Percentiles rank a stretch among this genome's conserved stretches.
phyloP scores from a whole-genome alignment of 2,113 vertebrate species.

The Erpornis zantholeuca region DNA sequence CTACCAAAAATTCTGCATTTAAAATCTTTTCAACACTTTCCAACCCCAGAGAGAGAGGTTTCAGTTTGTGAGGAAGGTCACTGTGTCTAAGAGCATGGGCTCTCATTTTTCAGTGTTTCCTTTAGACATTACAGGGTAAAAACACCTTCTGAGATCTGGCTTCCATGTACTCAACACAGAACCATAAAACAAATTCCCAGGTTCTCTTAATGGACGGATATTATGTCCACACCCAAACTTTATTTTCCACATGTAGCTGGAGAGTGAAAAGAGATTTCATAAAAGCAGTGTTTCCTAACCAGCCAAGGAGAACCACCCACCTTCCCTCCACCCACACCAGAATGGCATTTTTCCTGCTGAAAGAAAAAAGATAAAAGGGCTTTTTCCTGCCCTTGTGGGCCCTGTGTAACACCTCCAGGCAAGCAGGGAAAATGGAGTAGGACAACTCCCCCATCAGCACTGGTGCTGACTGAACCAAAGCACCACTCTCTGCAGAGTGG shows the following conservation, averaged over 20 bases:
- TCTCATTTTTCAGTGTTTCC: neutral
- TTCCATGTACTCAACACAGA: neutral
- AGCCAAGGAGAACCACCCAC: constrained; percentile 26
- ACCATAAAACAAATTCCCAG: neutral
- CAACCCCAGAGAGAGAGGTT: neutral
- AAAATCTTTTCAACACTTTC: neutral
- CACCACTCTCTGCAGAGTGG: neutral
- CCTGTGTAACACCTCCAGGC: neutral
- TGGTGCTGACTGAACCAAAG: neutral
- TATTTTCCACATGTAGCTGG: constrained; percentile 6
- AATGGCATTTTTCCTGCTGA: neutral
- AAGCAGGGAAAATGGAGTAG: neutral
- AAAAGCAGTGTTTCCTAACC: constrained; percentile 29
- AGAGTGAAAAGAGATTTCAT: neutral
- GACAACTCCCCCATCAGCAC: neutral
- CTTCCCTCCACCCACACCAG: neutral
- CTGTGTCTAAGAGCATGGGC: neutral
- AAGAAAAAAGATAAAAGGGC: neutral
- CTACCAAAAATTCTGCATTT: neutral
- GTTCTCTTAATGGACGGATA: constrained; percentile 11
- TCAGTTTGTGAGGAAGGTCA: neutral
- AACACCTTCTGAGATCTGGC: neutral
- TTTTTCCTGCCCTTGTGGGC: neutral
- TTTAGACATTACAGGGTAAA: neutral
- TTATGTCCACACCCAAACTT: constrained; percentile 36